These are phyloP conservation scores for Xyliphius kryptos DNA, from an alignment of 2,113 vertebrate genomes.

Conservation along the genomic window DNA sequence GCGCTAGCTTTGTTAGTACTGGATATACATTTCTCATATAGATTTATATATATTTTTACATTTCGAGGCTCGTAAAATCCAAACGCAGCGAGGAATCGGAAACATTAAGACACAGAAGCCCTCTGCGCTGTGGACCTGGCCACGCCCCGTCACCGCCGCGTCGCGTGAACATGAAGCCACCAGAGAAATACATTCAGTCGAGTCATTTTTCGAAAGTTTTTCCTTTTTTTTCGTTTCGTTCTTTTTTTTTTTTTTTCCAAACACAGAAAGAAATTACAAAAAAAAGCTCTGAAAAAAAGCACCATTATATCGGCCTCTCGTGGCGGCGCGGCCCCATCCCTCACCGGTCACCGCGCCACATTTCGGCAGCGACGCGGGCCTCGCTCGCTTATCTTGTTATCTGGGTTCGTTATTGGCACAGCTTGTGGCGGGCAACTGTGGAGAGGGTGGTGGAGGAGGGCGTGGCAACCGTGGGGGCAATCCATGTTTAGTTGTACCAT, in stretches of 20 bases:
- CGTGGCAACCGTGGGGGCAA: too few relatives aligned
- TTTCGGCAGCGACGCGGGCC: constrained; percentile 49
- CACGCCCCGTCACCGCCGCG: constrained; percentile 54
- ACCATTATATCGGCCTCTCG: constrained; percentile 72
- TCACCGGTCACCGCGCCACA: constrained; percentile 49
- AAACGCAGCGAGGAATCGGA: constrained; percentile 33
- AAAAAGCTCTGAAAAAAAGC: constrained; percentile 67
- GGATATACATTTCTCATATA: constrained; percentile 45
- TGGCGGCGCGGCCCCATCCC: constrained; percentile 42
- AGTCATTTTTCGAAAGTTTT: constrained; percentile 73
- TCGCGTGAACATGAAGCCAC: constrained; percentile 56
- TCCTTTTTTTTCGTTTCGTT: constrained; percentile 53
- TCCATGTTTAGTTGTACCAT: too few relatives aligned
- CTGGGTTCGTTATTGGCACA: constrained; percentile 32
- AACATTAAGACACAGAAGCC: constrained; percentile 59
- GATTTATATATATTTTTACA: constrained; percentile 47
- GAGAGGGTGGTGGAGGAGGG: not conserved
- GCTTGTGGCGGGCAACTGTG: too few relatives aligned
- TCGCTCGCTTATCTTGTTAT: constrained; percentile 46
- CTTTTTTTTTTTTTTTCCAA: constrained; percentile 53
- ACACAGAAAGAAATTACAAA: constrained; percentile 65
- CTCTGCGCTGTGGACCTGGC: constrained; percentile 57
- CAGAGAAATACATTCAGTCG: constrained; percentile 73
- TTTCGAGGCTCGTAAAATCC: constrained; percentile 60
- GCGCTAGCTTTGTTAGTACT: constrained; percentile 59